Evolutionary conservation across 2,113 vertebrate genomes (phyloP).

Genomic region (Osmerus mordax): DNA sequence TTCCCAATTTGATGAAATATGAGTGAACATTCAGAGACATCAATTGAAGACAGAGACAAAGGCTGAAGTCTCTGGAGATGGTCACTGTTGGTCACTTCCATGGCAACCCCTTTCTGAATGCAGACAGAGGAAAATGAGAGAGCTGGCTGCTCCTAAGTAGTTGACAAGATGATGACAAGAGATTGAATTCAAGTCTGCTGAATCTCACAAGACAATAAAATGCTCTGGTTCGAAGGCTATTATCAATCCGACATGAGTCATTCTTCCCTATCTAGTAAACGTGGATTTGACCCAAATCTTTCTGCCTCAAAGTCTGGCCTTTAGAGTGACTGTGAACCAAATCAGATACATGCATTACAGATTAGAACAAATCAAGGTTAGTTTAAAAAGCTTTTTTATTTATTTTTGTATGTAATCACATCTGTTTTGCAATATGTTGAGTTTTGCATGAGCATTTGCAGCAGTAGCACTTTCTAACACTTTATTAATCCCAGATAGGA

Average conservation of each 20-base stretch:
- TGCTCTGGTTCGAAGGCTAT: conserved; percentile 38
- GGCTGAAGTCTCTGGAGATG: conserved; percentile 30
- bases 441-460: background rate
- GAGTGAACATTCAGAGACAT: conserved; percentile 21
- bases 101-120: conserved; percentile 40
- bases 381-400: background rate
- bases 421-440: background rate
- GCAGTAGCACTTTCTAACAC: no score
- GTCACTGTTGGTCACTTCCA: conserved; percentile 40
- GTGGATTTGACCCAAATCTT: conserved; percentile 7
- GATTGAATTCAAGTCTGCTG: conserved; percentile 41
- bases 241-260: conserved; percentile 50
- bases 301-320: background rate
- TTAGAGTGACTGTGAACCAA: background rate
- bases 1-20: conserved; percentile 31
- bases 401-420: background rate
- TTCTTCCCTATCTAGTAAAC: conserved; percentile 33
- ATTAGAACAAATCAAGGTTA: background rate
- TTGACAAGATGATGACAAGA: conserved; percentile 54
- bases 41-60: conserved; percentile 16
- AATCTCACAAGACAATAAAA: conserved; percentile 46
- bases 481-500: no score
- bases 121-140: conserved; percentile 49
- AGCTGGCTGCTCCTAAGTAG: conserved; percentile 35
- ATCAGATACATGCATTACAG: background rate